Evolutionary conservation across 2,113 vertebrate genomes (phyloP), one percentile per base, ranked within the genome.

Genomic region (Eubucco bourcierii): DNA sequence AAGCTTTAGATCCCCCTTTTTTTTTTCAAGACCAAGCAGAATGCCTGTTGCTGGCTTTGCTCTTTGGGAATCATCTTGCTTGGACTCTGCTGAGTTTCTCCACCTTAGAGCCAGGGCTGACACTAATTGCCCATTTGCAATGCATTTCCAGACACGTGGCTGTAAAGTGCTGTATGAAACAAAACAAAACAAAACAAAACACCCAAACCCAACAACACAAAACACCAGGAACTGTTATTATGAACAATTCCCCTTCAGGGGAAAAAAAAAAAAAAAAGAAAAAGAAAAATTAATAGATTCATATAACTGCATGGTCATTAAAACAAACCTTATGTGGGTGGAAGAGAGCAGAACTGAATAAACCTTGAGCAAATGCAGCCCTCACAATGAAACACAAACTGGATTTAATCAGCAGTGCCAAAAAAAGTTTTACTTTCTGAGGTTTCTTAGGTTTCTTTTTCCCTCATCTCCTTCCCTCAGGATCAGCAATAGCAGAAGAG

Each of bases 371-470:
- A 96, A 96, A 94, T 90, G 86, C 89, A 95, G 91, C 90, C 86
- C 88, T 80, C 81, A 94, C 86, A 91, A 73, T 72, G 94, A 96
- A 97, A 95, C 94, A 75, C 92, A 93, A 95, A 95, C 95, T 90
- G 96, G 86, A 78, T 94, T 94, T 88, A 91, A 90, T 88, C 85
- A 61, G 39, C 15, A 19, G 67, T 87, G 84, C 93, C 94, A 96
- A 93, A 41, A 66, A 66, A 41, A 50, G 23, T 78, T 90, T 88
- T 87, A 56, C 91, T 95, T 93, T 79, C 70, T 1, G 10, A 82
- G 79, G 55, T 89, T 93, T 60, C 68, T 88, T 63, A 79, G 81
- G 55, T 89, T 93, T 60, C 68, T 88, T 63, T 53, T 18, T 7
- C 21, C 47, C 47, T 59, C 80, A 24, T 39, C 87, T 67, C 86